Base-by-base conservation (phyloP, 1,140 invertebrate genomes). In the Drosophila nannoptera region DNA sequence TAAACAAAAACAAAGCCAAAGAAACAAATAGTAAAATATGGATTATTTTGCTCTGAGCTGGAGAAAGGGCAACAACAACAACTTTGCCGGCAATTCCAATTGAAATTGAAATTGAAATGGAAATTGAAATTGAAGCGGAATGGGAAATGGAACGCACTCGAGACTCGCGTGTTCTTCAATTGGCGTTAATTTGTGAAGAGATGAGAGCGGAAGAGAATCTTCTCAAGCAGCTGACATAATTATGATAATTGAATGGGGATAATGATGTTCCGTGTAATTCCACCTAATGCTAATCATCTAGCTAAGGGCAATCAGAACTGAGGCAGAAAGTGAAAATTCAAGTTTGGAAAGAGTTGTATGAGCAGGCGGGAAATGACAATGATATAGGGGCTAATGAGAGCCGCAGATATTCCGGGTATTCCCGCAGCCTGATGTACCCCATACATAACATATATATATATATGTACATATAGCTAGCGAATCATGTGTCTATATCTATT, bases 141-240 rank as follows among this genome's bases (percentile, higher is more conserved):
- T 74, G 66, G 64, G 77, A 82, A 82, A 83, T 80, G 69, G 77
- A 80, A 82, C 69, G 76, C 80, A 78, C 76, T 77, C 68, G 59
- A 70, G 31, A 7, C 14, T 36, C 9, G 50, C 60, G 38, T 52
- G 49, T 31, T 22, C 16, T 63, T 66, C 63, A 71, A 71, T 71
- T 71, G 63, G 31, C 54, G 62, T 33, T 71, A 71, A 71, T 71
- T 65, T 65, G 69, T 55, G 67, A 63, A 64, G 35, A 50, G 43
- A 54, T 63, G 12, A 5, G 42, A 58, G 9, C 56, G 56, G 56
- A 68, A 68, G 48, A 22, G 32, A 11, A 52, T 12, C 11, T 9
- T 52, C 36, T 58, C 22, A 32, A 38, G 45, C 9, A 46, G 9
- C 7, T 46, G 29, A 9, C 54, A 56, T 56, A 31, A 45, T 31